phyloP scores from a whole-genome alignment of 1,140 invertebrate species.

The Anastatus disparis region DNA sequence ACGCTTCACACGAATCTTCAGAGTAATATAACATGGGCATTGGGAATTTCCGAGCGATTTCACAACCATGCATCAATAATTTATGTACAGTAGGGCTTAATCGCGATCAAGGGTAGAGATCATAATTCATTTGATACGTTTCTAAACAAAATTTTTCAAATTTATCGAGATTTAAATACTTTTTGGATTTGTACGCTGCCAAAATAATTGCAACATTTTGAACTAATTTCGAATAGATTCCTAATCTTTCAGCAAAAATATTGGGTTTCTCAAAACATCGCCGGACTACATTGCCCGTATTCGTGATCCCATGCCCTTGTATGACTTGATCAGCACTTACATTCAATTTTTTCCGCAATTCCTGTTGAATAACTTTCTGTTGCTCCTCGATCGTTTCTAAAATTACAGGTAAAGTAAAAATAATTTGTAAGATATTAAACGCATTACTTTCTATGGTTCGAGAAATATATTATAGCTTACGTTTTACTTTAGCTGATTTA shows the following conservation, averaged over 20 bases:
- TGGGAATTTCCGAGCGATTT: background rate
- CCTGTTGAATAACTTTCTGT: background rate
- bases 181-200: background rate
- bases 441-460: background rate
- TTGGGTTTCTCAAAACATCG: background rate
- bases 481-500: background rate
- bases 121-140: no score
- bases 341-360: no score
- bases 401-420: background rate
- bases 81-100: no score
- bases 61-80: no score
- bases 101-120: no score
- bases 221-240: background rate
- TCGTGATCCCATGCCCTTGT: background rate
- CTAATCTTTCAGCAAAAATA: no score
- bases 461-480: background rate
- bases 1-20: background rate
- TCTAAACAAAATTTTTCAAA: no score
- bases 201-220: background rate
- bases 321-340: background rate
- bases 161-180: background rate
- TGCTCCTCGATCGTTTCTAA: background rate
- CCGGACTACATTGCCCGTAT: background rate
- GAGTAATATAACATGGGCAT: background rate
- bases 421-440: background rate